phyloP scores from a whole-genome alignment of 2,797 vertebrate species.

The Tinamus major region DNA sequence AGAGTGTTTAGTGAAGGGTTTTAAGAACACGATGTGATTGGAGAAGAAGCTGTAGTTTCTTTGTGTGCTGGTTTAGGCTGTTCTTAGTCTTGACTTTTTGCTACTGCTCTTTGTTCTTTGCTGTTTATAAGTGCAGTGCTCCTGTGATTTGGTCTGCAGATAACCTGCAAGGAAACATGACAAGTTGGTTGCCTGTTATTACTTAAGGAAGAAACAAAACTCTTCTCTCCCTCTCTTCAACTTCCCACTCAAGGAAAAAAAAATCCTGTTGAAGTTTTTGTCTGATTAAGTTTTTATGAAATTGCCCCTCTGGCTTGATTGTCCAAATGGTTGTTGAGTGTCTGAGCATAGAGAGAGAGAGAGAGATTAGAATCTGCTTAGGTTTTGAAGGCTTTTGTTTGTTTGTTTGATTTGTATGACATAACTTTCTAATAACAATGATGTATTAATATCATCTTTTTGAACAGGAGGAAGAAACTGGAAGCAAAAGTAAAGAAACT shows the following conservation, averaged over 20 bases:
- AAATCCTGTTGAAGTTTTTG: not conserved
- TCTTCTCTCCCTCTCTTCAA: too few species aligned
- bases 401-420: not conserved
- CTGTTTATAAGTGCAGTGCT: not conserved
- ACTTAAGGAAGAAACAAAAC: not conserved
- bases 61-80: not conserved
- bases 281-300: not conserved
- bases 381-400: not conserved
- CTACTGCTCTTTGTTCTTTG: not conserved
- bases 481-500: slow-evolving; percentile 86
- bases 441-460: not conserved
- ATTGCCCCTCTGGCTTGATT: not conserved
- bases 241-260: too few species aligned
- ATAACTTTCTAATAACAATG: not conserved
- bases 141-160: not conserved
- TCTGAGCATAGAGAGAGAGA: not conserved
- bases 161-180: not conserved
- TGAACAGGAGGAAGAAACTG: slow-evolving; percentile 86
- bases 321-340: not conserved
- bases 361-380: not conserved
- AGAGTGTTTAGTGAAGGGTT: not conserved
- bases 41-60: not conserved
- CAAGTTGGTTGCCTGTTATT: not conserved
- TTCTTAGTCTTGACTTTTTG: not conserved
- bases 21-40: not conserved